These are phyloP conservation scores for Python bivittatus DNA, from an alignment of 2,113 vertebrate species.

Conservation along the genomic window DNA sequence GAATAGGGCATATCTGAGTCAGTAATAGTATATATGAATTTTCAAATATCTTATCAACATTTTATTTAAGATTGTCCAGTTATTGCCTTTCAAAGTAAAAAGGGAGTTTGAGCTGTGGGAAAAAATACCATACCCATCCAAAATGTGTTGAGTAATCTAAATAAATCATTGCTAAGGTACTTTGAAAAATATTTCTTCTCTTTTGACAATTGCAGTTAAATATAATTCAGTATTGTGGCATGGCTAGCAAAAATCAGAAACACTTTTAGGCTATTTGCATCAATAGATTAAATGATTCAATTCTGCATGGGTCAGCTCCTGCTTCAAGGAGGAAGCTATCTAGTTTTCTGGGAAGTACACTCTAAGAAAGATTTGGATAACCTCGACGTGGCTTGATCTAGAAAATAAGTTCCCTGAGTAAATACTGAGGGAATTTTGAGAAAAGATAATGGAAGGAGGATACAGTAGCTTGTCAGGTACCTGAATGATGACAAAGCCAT, in stretches of 20 bases:
- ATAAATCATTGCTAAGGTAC: not conserved
- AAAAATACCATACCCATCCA: not conserved
- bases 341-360: not conserved
- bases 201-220: not conserved
- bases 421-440: not conserved
- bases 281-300: not conserved
- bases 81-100: not conserved
- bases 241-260: not conserved
- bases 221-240: not conserved
- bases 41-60: not conserved
- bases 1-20: not conserved
- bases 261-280: not conserved
- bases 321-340: not conserved
- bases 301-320: not conserved
- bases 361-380: not conserved
- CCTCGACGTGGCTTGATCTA: not conserved
- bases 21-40: not conserved
- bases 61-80: not conserved
- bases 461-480: not conserved
- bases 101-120: not conserved
- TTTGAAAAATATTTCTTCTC: not conserved
- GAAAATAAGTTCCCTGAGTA: not conserved
- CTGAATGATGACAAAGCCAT: not conserved
- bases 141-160: not conserved
- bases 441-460: not conserved